Base-by-base conservation (phyloP, 2,113 vertebrate genomes). In the Otus sunia region DNA sequence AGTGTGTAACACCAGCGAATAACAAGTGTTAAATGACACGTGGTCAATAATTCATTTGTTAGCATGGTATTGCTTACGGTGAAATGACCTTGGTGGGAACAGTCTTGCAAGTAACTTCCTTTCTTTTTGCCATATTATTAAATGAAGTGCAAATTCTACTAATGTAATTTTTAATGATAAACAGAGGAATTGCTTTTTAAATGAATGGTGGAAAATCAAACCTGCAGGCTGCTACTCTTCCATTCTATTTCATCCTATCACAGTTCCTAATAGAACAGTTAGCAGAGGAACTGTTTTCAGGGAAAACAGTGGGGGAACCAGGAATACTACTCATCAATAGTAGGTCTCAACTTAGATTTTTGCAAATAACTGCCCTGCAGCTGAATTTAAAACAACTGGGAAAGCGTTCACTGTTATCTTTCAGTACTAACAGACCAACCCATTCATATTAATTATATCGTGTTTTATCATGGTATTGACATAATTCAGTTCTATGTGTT, bases 11-110 rank as follows among this genome's bases (percentile, higher is more conserved):
- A 92, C 52, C 75, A 89, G 84, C 72, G 89, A 96, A 90, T 95
- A 96, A 79, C 62, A 89, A 95, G 93, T 97, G 75, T 94, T 97
- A 96, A 96, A 89, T 88, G 91, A 94, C 94, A 96, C 5, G 0
- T 90, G 87, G 88, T 97, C 97, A 97, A 97, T 97, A 96, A 97
- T 97, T 97, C 55, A 97, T 96, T 95, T 90, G 68, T 87, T 94
- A 81, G 91, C 66, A 60, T 30, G 43, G 95, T 92, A 93, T 96
- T 94, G 64, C 76, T 97, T 96, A 94, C 93, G 79, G 60, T 77
- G 93, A 93, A 94, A 77, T 92, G 69, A 96, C 79, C 96, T 95
- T 93, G 87, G 56, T 69, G 26, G 75, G 64, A 94, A 80, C 36
- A 62, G 27, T 58, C 43, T 93, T 79, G 74, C 59, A 90, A 94